Percentiles rank a stretch among this genome's conserved stretches.
phyloP scores from a whole-genome alignment of 2,797 vertebrate species.

The Arnoldichthys spilopterus region DNA sequence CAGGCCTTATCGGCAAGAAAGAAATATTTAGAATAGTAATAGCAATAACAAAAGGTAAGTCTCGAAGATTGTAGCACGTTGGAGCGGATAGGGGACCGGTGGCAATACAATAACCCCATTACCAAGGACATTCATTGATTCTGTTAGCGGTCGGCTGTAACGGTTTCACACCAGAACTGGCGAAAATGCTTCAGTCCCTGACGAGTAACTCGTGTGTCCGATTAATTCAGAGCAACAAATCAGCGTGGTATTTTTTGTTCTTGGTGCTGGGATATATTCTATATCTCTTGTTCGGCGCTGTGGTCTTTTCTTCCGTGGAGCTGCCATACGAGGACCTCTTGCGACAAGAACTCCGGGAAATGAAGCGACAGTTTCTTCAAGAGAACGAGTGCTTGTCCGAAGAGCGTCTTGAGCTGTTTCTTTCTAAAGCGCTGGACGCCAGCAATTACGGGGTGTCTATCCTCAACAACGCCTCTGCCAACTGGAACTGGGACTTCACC shows the following conservation, averaged over 20 bases:
- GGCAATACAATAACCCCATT: neutral
- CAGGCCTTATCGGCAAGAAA: neutral
- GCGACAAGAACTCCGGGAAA: conserved; percentile 86
- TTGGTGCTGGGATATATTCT: conserved; percentile 88
- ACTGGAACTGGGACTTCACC: conserved; percentile 99
- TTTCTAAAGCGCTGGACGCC: conserved; percentile 89
- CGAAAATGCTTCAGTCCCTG: conserved; percentile 89
- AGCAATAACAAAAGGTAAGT: too few species aligned
- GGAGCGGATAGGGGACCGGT: neutral
- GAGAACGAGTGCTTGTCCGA: conserved; percentile 90
- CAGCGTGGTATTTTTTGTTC: conserved; percentile 88
- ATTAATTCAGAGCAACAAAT: conserved; percentile 89
- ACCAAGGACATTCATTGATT: conserved; percentile 6
- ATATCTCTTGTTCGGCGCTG: conserved; percentile 91
- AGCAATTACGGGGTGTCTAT: conserved; percentile 96
- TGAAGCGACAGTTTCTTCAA: conserved; percentile 87
- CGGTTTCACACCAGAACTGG: neutral
- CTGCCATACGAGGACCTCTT: conserved; percentile 91
- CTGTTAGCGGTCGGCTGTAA: neutral
- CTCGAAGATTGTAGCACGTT: too few species aligned
- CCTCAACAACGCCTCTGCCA: conserved; percentile 89
- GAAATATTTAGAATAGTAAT: too few species aligned
- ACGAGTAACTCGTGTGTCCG: conserved; percentile 89
- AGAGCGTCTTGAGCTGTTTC: conserved; percentile 87
- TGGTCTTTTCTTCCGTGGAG: conserved; percentile 94